Percentiles rank a stretch among this genome's conserved stretches.
These are phyloP conservation scores for Cyanoderma ruficeps DNA, from an alignment of 2,113 vertebrate genomes.

Conservation along the genomic window DNA sequence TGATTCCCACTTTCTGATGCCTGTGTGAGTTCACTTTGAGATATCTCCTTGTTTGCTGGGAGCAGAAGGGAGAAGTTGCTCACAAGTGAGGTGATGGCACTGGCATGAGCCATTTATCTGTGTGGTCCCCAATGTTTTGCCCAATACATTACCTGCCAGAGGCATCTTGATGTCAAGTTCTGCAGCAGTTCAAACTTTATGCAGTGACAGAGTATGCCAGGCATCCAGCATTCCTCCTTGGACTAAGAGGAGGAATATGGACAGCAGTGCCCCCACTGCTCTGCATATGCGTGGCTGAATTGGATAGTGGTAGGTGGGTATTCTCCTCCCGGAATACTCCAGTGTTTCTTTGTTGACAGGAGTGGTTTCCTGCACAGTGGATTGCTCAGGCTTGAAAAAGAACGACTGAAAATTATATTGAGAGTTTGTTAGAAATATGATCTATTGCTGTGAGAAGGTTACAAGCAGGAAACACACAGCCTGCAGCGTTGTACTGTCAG, in stretches of 20 bases:
- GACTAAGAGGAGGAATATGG: not conserved
- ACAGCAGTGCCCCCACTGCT: not conserved
- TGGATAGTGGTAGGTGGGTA: not conserved
- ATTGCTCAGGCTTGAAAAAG: not conserved
- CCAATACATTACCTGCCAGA: not conserved
- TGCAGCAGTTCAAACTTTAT: not conserved
- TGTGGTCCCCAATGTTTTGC: not conserved
- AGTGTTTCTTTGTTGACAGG: not conserved
- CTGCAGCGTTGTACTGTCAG: not conserved
- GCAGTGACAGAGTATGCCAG: not conserved
- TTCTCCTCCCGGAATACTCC: not conserved
- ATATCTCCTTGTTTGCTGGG: not conserved
- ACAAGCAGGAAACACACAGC: not conserved
- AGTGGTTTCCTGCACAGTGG: not conserved
- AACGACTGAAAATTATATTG: not conserved
- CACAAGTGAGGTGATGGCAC: not conserved
- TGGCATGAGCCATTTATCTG: rapidly evolving
- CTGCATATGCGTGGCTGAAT: not conserved
- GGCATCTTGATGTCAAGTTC: not conserved
- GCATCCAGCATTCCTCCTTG: not conserved
- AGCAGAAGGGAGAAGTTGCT: not conserved
- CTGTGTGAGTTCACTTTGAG: rapidly evolving
- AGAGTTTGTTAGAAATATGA: not conserved
- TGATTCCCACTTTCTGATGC: rapidly evolving
- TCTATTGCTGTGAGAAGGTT: not conserved